A percentile compares a stretch with the other conserved stretches of the same genome.
These are phyloP conservation scores for Aselliscus stoliczkanus DNA, from an alignment of 2,797 vertebrate genomes.

Conservation along the genomic window DNA sequence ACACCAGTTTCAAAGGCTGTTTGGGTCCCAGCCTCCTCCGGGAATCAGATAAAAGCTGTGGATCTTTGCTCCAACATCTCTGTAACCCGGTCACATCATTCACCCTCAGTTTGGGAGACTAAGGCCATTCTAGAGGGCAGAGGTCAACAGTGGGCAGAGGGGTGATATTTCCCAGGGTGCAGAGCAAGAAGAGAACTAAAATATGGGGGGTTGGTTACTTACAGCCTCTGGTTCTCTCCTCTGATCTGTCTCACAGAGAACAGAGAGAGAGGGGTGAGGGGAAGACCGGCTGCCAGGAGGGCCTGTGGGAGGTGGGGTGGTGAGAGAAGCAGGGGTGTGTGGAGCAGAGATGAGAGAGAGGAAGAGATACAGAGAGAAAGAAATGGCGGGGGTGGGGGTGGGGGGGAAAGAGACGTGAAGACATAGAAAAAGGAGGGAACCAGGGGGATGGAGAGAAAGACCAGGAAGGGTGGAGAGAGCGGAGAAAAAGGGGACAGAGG, in stretches of 20 bases:
- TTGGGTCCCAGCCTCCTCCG: background rate
- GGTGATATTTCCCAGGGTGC: background rate
- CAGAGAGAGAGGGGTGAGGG: too few relatives aligned
- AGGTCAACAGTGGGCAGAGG: background rate
- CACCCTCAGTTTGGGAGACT: background rate
- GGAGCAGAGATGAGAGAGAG: background rate
- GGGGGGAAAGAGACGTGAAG: too few relatives aligned
- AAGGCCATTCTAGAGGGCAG: background rate
- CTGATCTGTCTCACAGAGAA: background rate
- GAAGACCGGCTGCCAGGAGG: background rate
- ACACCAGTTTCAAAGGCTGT: background rate
- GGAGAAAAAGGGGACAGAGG: background rate
- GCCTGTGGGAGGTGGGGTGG: background rate
- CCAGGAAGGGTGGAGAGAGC: background rate
- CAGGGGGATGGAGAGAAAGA: background rate
- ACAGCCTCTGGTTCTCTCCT: background rate
- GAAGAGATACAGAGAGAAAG: background rate
- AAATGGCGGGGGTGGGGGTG: background rate
- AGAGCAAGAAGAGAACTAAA: background rate
- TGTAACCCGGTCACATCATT: fast-evolving
- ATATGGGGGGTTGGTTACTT: background rate
- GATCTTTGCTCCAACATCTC: too few relatives aligned
- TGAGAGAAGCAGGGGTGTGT: background rate
- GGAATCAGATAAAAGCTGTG: background rate
- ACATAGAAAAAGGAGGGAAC: background rate